Evolutionary conservation across 2,113 vertebrate species (phyloP), one percentile per base, ranked within the genome.

Genomic region (Cichladusa arquata): DNA sequence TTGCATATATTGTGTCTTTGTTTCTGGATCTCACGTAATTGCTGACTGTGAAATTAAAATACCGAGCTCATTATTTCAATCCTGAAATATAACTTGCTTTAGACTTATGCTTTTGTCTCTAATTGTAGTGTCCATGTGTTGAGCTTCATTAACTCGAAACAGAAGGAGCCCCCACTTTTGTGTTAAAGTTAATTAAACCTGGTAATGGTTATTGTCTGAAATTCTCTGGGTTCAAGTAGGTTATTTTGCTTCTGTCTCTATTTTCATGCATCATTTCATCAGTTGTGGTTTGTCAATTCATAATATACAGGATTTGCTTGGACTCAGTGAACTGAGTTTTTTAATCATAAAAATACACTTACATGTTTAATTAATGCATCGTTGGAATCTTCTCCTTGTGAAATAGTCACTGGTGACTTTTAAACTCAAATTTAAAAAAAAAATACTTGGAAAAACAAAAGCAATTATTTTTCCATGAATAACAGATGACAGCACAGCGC

Each of bases 151-250:
- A 97, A 91, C 67, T 96, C 80, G 93, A 95, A 96, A 96, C 92
- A 94, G 97, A 97, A 96, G 8, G 84, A 97, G 92, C 73, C 93
- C 77, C 87, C 36, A 89, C 93, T 97, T 97, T 97, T 97, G 93
- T 97, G 92, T 91, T 95, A 96, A 97, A 97, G 96, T 98, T 98
- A 98, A 98, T 98, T 98, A 98, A 98, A 97, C 88, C 97, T 97
- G 93, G 97, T 97, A 97, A 98, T 74, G 81, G 96, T 97, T 95
- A 97, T 97, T 97, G 97, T 97, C 95, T 97, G 91, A 94, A 96
- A 58, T 95, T 96, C 95, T 96, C 92, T 42, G 48, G 91, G 96
- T 96, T 95, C 88, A 51, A 79, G 92, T 60, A 64, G 84, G 94
- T 96, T 94, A 90, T 95, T 95, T 84, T 91, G 86, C 84, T 60